phyloP scores from a whole-genome alignment of 2,113 vertebrate species.

The Microcebus jonahi region DNA sequence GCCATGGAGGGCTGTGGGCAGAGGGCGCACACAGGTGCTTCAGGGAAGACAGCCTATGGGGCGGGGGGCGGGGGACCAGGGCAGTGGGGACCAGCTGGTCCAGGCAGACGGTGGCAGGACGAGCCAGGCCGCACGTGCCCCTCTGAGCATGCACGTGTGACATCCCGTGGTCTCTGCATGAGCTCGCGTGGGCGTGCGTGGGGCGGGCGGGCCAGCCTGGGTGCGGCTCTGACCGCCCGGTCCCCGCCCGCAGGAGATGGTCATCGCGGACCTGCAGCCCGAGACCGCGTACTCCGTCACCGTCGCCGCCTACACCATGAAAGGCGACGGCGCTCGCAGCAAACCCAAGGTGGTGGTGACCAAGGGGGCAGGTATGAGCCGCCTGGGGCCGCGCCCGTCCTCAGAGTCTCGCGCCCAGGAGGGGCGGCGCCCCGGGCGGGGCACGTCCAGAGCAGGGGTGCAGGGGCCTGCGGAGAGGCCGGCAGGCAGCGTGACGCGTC shows the following conservation, averaged over 20 bases:
- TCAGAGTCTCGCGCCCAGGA: background rate
- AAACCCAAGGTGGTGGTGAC: slow-evolving; percentile 96
- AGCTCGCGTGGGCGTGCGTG: background rate
- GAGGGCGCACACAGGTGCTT: background rate
- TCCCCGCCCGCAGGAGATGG: slow-evolving; percentile 91
- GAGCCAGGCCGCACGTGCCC: background rate
- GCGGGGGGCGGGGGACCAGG: no score
- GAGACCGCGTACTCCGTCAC: slow-evolving; percentile 98
- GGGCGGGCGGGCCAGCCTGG: background rate
- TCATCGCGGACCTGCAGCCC: slow-evolving; percentile 95
- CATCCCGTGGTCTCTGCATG: background rate
- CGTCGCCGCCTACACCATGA: slow-evolving; percentile 98
- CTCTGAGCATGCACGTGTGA: background rate
- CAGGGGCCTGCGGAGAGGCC: background rate
- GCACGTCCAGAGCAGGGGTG: background rate
- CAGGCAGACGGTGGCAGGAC: rapidly evolving
- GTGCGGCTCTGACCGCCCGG: slow-evolving; percentile 29
- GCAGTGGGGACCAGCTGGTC: background rate
- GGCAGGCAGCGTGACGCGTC: background rate
- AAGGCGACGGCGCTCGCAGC: slow-evolving; percentile 97
- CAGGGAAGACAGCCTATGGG: background rate
- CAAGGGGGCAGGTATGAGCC: slow-evolving; percentile 93
- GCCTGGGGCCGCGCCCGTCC: rapidly evolving
- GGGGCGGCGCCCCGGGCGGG: background rate
- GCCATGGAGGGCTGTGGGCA: background rate